These are phyloP conservation scores for Papilio elwesi DNA, from an alignment of 2,888 invertebrate species.

Conservation along the genomic window DNA sequence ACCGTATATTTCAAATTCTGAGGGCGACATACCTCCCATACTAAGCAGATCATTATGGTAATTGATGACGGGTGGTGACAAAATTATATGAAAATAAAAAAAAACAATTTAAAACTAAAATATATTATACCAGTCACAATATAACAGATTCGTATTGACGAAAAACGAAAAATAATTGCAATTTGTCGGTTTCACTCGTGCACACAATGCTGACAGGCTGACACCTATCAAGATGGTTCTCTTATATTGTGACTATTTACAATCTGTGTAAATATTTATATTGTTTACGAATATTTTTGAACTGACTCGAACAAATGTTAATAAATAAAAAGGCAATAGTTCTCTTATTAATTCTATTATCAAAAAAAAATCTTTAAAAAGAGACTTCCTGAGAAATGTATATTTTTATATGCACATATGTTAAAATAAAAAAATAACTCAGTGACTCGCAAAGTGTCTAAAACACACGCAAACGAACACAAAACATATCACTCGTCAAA, in stretches of 20 bases:
- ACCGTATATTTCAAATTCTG: constrained; percentile 46
- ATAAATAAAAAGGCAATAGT: no score
- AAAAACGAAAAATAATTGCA: no score
- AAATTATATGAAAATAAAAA: constrained; percentile 68
- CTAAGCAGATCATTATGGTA: constrained; percentile 53
- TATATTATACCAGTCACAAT: not conserved
- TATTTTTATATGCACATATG: not conserved
- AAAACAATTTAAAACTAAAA: constrained; percentile 31
- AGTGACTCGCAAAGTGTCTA: not conserved
- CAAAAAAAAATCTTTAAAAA: no score
- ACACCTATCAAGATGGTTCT: no score
- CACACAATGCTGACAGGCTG: no score
- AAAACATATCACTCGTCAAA: constrained; percentile 21
- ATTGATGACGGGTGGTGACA: constrained; percentile 53
- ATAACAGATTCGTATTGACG: not conserved
- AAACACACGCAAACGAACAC: constrained; percentile 30
- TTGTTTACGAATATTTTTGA: no score
- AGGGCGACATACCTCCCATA: constrained; percentile 67
- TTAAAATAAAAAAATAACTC: not conserved
- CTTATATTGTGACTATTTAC: no score
- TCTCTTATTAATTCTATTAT: no score
- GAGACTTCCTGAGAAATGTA: no score
- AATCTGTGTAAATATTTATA: no score
- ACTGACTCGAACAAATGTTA: no score
- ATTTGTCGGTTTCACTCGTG: no score